Evolutionary conservation across 1,140 invertebrate species (phyloP).

Genomic region (Harpegnathos saltator): DNA sequence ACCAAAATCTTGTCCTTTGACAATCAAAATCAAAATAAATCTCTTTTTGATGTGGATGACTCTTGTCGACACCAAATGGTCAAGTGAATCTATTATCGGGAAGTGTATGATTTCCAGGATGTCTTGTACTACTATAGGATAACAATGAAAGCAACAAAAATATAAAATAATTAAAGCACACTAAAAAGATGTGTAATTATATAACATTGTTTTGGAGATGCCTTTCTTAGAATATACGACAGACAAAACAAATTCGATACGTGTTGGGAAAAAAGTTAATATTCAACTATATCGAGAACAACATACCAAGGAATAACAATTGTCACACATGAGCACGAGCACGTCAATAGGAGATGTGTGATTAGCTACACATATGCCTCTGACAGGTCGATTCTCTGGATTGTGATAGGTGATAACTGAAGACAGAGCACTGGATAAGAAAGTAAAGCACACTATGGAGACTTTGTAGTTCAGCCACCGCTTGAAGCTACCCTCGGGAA

Average conservation of each 20-base stretch:
- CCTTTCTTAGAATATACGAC: background rate
- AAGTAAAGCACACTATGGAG: slow-evolving; percentile 95
- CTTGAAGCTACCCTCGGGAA: slow-evolving; percentile 92
- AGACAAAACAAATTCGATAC: background rate
- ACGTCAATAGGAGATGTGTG: slow-evolving; percentile 99
- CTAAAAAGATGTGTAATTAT: background rate
- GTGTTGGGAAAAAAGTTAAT: too few relatives aligned
- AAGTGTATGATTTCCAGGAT: slow-evolving; percentile 12
- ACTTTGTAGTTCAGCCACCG: slow-evolving; percentile 92
- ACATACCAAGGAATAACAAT: slow-evolving; percentile 98
- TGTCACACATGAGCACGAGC: slow-evolving; percentile 98
- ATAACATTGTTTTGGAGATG: slow-evolving; percentile 6
- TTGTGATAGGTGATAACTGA: slow-evolving; percentile 97
- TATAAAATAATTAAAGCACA: background rate
- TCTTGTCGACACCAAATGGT: too few relatives aligned
- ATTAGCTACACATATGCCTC: slow-evolving; percentile 99
- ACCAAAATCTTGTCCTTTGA: too few relatives aligned
- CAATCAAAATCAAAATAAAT: too few relatives aligned
- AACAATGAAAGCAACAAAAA: slow-evolving; percentile 1
- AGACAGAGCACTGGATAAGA: slow-evolving; percentile 94
- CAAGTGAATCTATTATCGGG: background rate
- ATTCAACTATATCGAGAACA: too few relatives aligned
- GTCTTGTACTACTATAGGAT: background rate
- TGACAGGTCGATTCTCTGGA: slow-evolving; percentile 91
- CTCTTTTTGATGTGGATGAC: too few relatives aligned